Evolutionary conservation across 2,113 vertebrate species (phyloP).

Genomic region (Callorhinus ursinus): DNA sequence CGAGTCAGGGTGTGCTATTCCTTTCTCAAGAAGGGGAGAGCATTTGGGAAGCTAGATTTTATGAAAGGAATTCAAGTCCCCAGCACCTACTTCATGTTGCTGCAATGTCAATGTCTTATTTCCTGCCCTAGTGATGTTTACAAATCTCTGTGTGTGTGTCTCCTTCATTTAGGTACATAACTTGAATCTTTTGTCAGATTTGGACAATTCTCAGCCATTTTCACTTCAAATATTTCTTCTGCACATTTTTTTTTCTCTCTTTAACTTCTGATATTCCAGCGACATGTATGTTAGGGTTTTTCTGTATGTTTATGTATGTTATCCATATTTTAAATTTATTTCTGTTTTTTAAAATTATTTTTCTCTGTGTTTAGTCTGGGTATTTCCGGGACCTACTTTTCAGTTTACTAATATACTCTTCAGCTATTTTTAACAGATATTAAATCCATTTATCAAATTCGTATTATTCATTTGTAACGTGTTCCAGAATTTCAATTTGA

Average conservation of each 20-base stretch:
- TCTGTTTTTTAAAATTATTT: not conserved
- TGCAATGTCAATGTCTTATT: not conserved
- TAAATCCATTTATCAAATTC: not conserved
- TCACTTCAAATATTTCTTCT: not conserved
- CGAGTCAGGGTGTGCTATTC: not conserved
- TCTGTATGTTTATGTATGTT: not conserved
- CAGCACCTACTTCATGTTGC: not conserved
- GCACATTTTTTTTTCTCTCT: not conserved
- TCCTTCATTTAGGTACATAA: not conserved
- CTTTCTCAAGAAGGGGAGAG: not conserved
- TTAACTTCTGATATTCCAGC: not conserved
- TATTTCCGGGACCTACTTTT: not conserved
- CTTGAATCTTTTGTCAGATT: not conserved
- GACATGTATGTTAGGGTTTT: not conserved
- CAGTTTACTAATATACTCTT: not conserved
- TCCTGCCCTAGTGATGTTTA: not conserved
- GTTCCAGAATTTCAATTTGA: not conserved
- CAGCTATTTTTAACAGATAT: not conserved
- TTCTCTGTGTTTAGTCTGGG: not conserved
- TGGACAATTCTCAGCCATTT: not conserved
- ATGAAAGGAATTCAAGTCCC: not conserved
- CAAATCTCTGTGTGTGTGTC: not conserved
- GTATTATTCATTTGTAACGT: not conserved
- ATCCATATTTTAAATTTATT: not conserved
- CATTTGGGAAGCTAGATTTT: not conserved